These are phyloP conservation scores for Mizuhopecten yessoensis DNA, from an alignment of 1,140 invertebrate species.

Conservation along the genomic window DNA sequence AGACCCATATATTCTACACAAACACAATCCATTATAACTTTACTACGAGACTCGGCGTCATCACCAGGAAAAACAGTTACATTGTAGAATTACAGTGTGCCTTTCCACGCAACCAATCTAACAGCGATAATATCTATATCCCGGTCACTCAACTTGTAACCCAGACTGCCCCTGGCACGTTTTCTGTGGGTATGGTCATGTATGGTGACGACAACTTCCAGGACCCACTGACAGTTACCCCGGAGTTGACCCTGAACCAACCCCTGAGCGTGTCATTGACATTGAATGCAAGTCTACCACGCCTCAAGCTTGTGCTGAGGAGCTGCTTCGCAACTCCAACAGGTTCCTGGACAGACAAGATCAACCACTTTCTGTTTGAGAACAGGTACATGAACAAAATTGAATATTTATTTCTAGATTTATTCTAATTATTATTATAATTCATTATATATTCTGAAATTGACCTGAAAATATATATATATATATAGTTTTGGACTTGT, in stretches of 20 bases:
- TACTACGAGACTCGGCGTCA: slow-evolving; percentile 61
- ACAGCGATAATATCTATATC: slow-evolving; percentile 46
- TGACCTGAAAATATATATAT: no score
- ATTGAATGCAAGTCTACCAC: slow-evolving; percentile 66
- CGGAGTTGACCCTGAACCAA: slow-evolving; percentile 70
- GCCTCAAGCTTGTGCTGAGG: slow-evolving; percentile 75
- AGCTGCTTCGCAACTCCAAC: slow-evolving; percentile 72
- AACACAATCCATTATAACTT: slow-evolving; percentile 72
- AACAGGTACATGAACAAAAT: slow-evolving; percentile 69
- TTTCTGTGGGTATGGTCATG: slow-evolving; percentile 62
- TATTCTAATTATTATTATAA: neutral
- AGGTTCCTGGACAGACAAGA: slow-evolving; percentile 51
- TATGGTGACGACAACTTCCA: slow-evolving; percentile 53
- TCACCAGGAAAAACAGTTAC: slow-evolving; percentile 71
- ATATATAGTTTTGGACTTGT: no score
- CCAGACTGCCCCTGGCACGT: slow-evolving; percentile 68
- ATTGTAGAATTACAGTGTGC: slow-evolving; percentile 70
- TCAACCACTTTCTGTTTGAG: slow-evolving; percentile 66
- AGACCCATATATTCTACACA: slow-evolving; percentile 75
- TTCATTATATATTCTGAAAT: no score
- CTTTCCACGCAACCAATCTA: slow-evolving; percentile 60
- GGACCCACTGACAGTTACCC: slow-evolving; percentile 66
- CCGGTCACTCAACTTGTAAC: slow-evolving; percentile 71
- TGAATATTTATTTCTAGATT: no score
- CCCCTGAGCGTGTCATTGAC: slow-evolving; percentile 75